Conservation (phyloP, 2,797 vertebrate genomes). For the Sebastes matsubarae region DNA sequence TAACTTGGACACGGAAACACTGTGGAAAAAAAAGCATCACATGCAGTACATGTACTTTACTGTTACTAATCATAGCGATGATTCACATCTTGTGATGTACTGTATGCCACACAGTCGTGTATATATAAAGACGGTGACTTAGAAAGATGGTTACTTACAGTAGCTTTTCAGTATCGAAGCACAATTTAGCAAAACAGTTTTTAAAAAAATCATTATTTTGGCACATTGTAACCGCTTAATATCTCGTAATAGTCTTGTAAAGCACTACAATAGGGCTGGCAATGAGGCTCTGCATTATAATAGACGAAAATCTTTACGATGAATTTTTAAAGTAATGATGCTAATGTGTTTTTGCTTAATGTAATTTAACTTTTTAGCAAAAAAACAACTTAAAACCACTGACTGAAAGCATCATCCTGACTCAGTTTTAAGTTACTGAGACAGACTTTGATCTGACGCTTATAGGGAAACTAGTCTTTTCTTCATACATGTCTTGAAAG, state of each 20-base stretch:
- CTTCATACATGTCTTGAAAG: not conserved
- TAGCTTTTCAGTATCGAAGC: slow-evolving; percentile 7
- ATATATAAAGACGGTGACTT: not conserved
- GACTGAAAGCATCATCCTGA: slow-evolving; percentile 1
- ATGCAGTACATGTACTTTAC: not conserved
- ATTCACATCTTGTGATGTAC: slow-evolving; percentile 41
- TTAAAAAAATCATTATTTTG: not conserved
- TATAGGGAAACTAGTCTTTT: not conserved
- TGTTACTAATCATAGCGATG: slow-evolving; percentile 23
- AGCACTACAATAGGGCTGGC: not conserved
- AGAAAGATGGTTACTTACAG: not conserved
- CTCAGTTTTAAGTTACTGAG: not conserved
- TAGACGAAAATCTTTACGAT: slow-evolving; percentile 16
- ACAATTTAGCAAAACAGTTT: not conserved
- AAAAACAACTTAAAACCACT: slow-evolving; percentile 54
- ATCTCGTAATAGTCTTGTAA: not conserved
- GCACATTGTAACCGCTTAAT: slow-evolving; percentile 16
- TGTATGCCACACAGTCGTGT: not conserved
- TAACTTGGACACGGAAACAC: slow-evolving; percentile 38
- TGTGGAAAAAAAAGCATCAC: slow-evolving; percentile 24
- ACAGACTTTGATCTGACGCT: not conserved
- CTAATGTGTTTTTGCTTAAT: slow-evolving; percentile 19
- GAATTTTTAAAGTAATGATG: not conserved
- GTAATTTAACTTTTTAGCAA: not conserved
- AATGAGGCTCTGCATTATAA: slow-evolving; percentile 8